Evolutionary conservation across 2,888 invertebrate genomes (phyloP), one percentile per base, ranked within the genome.

Genomic region (Tholera decimalis): DNA sequence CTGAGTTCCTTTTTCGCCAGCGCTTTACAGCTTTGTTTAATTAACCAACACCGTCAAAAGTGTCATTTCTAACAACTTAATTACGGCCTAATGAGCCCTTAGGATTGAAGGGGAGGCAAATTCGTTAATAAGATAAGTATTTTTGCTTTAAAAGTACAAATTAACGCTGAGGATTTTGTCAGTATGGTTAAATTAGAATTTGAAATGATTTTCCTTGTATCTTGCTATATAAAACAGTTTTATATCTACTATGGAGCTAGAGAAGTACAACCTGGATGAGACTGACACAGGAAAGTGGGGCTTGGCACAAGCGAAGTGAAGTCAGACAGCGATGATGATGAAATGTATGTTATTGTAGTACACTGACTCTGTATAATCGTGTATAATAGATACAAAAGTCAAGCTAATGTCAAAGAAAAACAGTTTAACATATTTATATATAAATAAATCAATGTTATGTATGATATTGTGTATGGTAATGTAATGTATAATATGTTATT

Each of bases 41-140:
- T 2, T 8, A 13, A n/a, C 9, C 9, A 13, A 9, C 4, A 0
- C 18, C 37, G n/a, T 20, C 24, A 8, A 30, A 33, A 35, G 15
- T 9, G 33, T 35, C 1, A 24, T 33, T 26, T 47, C 9, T 33
- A 58, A 47, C 9, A 46, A 33, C 59, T 59, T 18, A 47, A 69
- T 58, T 22, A 65, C 24, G 39, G 22, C 1, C 20, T 35, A 58
- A 58, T 39, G 20, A 46, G 6, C 4, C 6, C 57, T 33, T 6
- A 1, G 26, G 8, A 46, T 51, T 41, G 1, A 26, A 33, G 33
- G 41, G 26, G 8, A 33, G 33, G 20, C 18, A 9, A 22, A 28
- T 9, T 8, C 1, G 33, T 30, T 33, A 33, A 41, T 33, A 33
- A 41, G 5, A 41, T 39, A 66, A 30, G 20, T 9, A 2, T 26